Evolutionary conservation across 2,888 invertebrate genomes (phyloP), one percentile per base, ranked within the genome.

Genomic region (Slavum lentiscoides): DNA sequence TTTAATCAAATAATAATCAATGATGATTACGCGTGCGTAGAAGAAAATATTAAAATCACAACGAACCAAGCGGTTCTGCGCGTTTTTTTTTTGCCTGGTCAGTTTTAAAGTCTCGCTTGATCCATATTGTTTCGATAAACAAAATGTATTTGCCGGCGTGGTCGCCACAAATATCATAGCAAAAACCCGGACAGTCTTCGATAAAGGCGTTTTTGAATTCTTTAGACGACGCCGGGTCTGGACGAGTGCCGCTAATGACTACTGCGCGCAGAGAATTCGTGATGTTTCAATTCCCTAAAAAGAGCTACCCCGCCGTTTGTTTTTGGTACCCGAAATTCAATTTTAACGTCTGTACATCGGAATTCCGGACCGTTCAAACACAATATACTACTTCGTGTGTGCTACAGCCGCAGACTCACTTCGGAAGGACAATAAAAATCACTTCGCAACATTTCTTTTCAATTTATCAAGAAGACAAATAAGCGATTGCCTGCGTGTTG

Each of bases 261-360:
- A 64, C n/a, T n/a, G n/a, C n/a, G n/a, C n/a, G n/a, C 55, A n/a
- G 53, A 55, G 64, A 64, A 74, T 64, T 64, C 23, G 64, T 39
- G 21, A 64, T 74, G 64, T 74, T 74, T 37, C 74, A 64, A 74
- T 74, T 74, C 74, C 64, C 53, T 55, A 17, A n/a, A n/a, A n/a
- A n/a, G n/a, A 66, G 74, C 55, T 74, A 39, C 53, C 37, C 55
- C n/a, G n/a, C n/a, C n/a, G n/a, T n/a, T 55, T 55, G 53, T 37
- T 74, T 49, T 64, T 55, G 53, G 37, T 55, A 37, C 37, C 55
- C 53, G 21, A 74, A 74, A 74, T 64, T 66, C 64, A 64, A 64
- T 64, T 74, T 64, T 74, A 74, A 37, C 37, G n/a, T 74, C n/a
- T n/a, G 37, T 53, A 49, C 74, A 74, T 37, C 55, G 37, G 21